phyloP scores from a whole-genome alignment of 2,797 vertebrate genomes.

The Poeciliopsis paucimaculata region DNA sequence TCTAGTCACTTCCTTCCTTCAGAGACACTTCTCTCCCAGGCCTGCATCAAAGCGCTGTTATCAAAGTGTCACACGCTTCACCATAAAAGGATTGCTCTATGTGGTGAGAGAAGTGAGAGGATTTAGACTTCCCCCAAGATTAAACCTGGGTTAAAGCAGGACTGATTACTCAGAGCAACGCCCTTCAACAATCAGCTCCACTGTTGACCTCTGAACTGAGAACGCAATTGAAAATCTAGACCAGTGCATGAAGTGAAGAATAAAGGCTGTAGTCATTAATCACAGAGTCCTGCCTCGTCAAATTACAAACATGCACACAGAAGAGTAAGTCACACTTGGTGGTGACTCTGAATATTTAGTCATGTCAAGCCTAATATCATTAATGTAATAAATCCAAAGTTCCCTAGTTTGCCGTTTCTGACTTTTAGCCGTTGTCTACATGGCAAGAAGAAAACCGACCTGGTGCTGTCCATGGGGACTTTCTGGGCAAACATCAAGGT shows the following conservation, averaged over 20 bases:
- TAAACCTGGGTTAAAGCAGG: slow-evolving; percentile 46
- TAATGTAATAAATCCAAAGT: slow-evolving; percentile 21
- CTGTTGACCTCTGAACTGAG: slow-evolving; percentile 72
- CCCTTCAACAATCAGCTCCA: slow-evolving; percentile 56
- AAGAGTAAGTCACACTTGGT: background rate
- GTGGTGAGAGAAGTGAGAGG: slow-evolving; percentile 17
- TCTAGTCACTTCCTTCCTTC: slow-evolving; percentile 45
- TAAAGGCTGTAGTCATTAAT: slow-evolving; percentile 74
- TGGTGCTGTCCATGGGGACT: slow-evolving; percentile 47
- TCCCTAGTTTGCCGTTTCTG: slow-evolving; percentile 5
- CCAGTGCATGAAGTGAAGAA: slow-evolving; percentile 48
- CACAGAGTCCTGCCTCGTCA: slow-evolving; percentile 49
- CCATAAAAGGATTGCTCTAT: slow-evolving; percentile 57
- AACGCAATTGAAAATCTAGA: slow-evolving; percentile 71
- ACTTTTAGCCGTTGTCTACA: slow-evolving; percentile 10
- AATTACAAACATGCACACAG: slow-evolving; percentile 16
- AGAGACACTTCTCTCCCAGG: slow-evolving; percentile 41
- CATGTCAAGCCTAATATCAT: slow-evolving; percentile 24
- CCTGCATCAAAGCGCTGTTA: slow-evolving; percentile 63
- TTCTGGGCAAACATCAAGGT: slow-evolving; percentile 57
- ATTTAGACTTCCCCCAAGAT: slow-evolving; percentile 44
- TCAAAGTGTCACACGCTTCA: slow-evolving; percentile 45
- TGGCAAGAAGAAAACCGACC: background rate
- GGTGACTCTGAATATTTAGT: slow-evolving; percentile 4
- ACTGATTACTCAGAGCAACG: slow-evolving; percentile 52